A percentile compares a stretch with the other conserved stretches of the same genome.
phyloP scores from a whole-genome alignment of 2,113 vertebrate genomes.

The Sterrhoptilus dennistouni region DNA sequence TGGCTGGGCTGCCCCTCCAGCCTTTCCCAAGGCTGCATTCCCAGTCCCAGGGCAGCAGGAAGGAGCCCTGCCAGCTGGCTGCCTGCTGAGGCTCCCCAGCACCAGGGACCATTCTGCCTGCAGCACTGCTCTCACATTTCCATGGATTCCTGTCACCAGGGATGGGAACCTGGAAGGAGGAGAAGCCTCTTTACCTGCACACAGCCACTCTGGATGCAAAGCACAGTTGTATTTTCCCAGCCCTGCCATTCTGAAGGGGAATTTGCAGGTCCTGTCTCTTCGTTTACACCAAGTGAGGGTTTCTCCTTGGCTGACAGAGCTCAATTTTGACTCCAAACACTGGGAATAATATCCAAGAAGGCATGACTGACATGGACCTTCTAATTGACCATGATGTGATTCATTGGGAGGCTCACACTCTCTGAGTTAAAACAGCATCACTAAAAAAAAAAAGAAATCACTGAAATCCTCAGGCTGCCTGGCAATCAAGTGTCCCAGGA shows the following conservation, averaged over 20 bases:
- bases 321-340: neutral
- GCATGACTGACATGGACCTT: neutral
- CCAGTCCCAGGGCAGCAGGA: neutral
- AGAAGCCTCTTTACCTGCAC: neutral
- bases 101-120: neutral
- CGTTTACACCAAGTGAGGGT: neutral
- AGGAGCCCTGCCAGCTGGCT: conserved; percentile 35
- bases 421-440: neutral
- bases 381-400: neutral
- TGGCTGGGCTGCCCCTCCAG: fast-evolving
- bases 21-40: fast-evolving
- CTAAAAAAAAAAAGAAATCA: neutral
- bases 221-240: neutral
- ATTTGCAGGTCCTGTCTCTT: neutral
- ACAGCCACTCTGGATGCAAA: fast-evolving
- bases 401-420: neutral
- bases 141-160: neutral
- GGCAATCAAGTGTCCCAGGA: neutral
- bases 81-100: neutral
- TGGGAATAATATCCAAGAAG: neutral
- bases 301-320: neutral
- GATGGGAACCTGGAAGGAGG: neutral
- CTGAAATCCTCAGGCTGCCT: neutral
- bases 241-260: neutral
- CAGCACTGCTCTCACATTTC: neutral